A percentile compares a stretch with the other conserved stretches of the same genome.
phyloP scores from a whole-genome alignment of 2,888 invertebrate species.

The Phytoseiulus persimilis region DNA sequence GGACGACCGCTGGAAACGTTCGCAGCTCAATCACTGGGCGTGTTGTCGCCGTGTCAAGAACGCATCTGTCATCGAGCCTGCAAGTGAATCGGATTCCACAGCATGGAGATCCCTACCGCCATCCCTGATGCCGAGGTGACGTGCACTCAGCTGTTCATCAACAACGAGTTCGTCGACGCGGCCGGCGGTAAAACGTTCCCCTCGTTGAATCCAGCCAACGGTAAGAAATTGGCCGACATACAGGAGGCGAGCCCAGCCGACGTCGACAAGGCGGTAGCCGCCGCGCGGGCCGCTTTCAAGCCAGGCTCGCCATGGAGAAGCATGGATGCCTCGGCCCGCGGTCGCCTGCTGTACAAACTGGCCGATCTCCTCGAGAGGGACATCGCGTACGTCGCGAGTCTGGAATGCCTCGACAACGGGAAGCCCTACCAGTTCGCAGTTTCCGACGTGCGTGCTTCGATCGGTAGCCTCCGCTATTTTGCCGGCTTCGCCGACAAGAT shows the following conservation, averaged over 20 bases:
- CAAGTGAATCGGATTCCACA: neutral
- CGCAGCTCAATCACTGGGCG: neutral
- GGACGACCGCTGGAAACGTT: too few relatives aligned
- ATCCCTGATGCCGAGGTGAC: slow-evolving; percentile 45
- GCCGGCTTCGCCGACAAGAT: slow-evolving; percentile 82
- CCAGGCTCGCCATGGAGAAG: slow-evolving; percentile 56
- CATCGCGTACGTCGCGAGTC: slow-evolving; percentile 52
- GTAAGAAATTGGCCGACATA: slow-evolving; percentile 63
- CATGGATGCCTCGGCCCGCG: slow-evolving; percentile 57
- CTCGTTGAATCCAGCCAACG: slow-evolving; percentile 73
- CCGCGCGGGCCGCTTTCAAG: slow-evolving; percentile 55
- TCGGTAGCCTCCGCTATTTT: slow-evolving; percentile 56
- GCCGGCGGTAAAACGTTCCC: slow-evolving; percentile 74
- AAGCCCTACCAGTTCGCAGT: slow-evolving; percentile 64
- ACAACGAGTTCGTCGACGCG: slow-evolving; percentile 88
- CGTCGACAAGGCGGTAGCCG: slow-evolving; percentile 56
- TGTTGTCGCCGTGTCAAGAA: neutral
- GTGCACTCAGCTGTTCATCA: slow-evolving; percentile 70
- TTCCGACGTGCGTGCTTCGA: slow-evolving; percentile 48
- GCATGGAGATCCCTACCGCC: neutral
- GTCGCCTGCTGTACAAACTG: slow-evolving; percentile 53
- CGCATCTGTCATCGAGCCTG: neutral
- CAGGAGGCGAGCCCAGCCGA: slow-evolving; percentile 67
- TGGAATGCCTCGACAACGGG: slow-evolving; percentile 91
- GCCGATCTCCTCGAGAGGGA: slow-evolving; percentile 57